Evolutionary conservation across 2,113 vertebrate species (phyloP).

Genomic region (Mormoops blainvillei): DNA sequence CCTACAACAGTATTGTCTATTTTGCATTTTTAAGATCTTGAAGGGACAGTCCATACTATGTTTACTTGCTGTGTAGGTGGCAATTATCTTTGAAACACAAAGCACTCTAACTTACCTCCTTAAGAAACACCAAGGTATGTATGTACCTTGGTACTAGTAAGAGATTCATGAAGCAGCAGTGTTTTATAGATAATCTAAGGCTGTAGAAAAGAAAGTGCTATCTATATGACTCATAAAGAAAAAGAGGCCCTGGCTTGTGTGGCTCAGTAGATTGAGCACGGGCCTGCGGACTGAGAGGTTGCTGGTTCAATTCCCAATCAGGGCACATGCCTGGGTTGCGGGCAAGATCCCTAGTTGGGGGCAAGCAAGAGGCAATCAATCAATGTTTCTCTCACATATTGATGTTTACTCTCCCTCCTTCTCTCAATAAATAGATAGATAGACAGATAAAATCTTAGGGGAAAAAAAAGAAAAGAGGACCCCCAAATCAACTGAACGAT

Average conservation of each 20-base stretch:
- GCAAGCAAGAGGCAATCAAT: too few relatives aligned
- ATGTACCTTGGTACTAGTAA: not conserved
- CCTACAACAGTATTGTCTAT: not conserved
- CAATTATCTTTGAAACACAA: not conserved
- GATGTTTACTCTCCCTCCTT: too few relatives aligned
- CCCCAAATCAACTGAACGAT: not conserved
- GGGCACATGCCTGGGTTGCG: too few relatives aligned
- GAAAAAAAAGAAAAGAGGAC: not conserved
- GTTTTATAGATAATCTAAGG: not conserved
- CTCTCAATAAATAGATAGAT: too few relatives aligned
- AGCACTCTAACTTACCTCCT: not conserved
- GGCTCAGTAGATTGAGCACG: too few relatives aligned
- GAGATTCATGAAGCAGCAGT: not conserved
- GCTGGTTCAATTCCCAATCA: too few relatives aligned
- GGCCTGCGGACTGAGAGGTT: too few relatives aligned
- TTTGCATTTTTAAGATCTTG: not conserved
- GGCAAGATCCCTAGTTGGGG: too few relatives aligned
- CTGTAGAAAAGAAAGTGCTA: not conserved
- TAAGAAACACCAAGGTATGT: not conserved
- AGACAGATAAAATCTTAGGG: too few relatives aligned
- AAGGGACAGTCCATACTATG: not conserved
- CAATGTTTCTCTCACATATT: too few relatives aligned
- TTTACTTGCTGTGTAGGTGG: not conserved
- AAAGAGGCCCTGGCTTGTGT: too few relatives aligned
- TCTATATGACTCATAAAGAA: not conserved